Evolutionary conservation across 2,797 vertebrate genomes (phyloP).

Genomic region (Glossophaga mutica): DNA sequence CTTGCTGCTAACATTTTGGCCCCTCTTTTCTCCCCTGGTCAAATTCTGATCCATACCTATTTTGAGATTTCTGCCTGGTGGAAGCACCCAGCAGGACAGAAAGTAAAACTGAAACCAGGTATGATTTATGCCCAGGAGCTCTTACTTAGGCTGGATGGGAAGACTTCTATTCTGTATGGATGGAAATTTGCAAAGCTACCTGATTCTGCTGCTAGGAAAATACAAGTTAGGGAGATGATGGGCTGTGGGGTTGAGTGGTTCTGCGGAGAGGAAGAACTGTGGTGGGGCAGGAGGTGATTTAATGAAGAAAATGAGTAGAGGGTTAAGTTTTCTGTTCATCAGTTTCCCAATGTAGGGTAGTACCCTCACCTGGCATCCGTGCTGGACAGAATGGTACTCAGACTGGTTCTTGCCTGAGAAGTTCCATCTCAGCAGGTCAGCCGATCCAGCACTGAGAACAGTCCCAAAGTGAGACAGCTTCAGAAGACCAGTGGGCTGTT

Average conservation of each 20-base stretch:
- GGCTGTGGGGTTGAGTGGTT: background rate
- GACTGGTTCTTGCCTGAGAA: background rate
- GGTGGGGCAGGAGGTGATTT: background rate
- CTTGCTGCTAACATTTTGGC: background rate
- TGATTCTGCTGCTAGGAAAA: background rate
- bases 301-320: background rate
- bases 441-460: background rate
- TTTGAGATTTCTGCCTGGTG: background rate
- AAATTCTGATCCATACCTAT: background rate
- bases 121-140: background rate
- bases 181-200: background rate
- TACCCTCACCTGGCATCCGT: accelerated
- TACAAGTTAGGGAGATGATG: background rate
- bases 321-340: background rate
- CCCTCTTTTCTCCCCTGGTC: background rate
- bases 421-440: background rate
- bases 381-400: background rate
- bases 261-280: background rate
- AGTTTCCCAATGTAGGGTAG: background rate
- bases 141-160: background rate
- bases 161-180: background rate
- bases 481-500: background rate
- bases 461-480: background rate
- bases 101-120: background rate
- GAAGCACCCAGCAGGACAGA: background rate